A percentile compares a stretch with the other conserved stretches of the same genome.
Evolutionary conservation across 2,113 vertebrate genomes (phyloP).

Genomic region (Etheostoma cragini): DNA sequence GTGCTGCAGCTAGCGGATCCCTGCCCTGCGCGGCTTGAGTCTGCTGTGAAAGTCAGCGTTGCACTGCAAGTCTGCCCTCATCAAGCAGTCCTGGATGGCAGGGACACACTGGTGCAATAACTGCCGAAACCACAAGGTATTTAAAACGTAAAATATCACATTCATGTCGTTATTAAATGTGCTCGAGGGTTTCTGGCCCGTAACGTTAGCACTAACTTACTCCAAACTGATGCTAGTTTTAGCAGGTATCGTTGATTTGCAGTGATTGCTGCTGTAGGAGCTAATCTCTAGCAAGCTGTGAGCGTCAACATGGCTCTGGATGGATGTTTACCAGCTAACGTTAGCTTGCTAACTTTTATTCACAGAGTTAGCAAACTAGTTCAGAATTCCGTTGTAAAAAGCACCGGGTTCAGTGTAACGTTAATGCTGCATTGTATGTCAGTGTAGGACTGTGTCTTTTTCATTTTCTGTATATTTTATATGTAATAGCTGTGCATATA

Average conservation of each 20-base stretch:
- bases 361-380: not conserved
- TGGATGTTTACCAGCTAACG: slow-evolving; percentile 33
- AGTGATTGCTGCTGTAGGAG: slow-evolving; percentile 39
- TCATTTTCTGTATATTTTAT: not conserved
- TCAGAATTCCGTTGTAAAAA: not conserved
- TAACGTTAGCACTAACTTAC: slow-evolving; percentile 1
- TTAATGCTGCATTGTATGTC: not conserved
- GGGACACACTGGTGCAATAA: slow-evolving; percentile 85
- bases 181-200: not conserved
- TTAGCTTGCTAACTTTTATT: slow-evolving; percentile 55
- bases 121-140: slow-evolving; percentile 76
- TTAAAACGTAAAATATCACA: not conserved
- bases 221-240: slow-evolving; percentile 26
- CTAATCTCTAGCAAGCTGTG: slow-evolving; percentile 42
- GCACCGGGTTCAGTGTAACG: not conserved
- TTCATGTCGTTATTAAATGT: rapidly evolving
- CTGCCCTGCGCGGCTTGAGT: slow-evolving; percentile 42
- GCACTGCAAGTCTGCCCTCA: slow-evolving; percentile 27
- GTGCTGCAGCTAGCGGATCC: slow-evolving; percentile 25
- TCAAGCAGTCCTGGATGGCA: slow-evolving; percentile 90
- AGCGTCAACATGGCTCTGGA: not conserved
- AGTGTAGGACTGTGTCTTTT: not conserved
- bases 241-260: not conserved
- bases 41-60: slow-evolving; percentile 37
- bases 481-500: not conserved